Base-by-base conservation (phyloP, 2,888 invertebrate species). In the Eurois occulta region DNA sequence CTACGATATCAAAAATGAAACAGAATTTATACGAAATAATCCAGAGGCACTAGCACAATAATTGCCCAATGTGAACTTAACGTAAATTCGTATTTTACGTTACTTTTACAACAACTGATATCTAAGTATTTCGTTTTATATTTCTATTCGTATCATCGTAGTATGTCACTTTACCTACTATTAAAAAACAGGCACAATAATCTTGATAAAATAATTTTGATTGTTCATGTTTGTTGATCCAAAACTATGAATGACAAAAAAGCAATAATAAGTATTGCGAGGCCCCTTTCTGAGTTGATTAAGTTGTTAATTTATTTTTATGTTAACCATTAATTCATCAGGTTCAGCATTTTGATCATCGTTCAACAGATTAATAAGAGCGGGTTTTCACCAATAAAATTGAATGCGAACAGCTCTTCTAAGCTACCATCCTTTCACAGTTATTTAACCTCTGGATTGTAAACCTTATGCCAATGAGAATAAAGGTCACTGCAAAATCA, bases 271-370 rank as follows among this genome's bases (percentile, higher is more conserved):
- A 65, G 21, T 24, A 76, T 83, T 85, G 77, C 52, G 11, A 71
- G 3, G 32, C 72, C 74, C 60, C 55, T n/a, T 43, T 72, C 6
- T 13, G 41, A 48, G 43, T 81, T 85, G 55, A 72, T n/a, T 78
- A 81, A 78, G 32, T 65, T 81, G 52, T 77, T 72, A 60, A 86
- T 72, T 86, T 83, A 78, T 71, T 76, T 73, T 87, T 81, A 78
- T 74, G 58, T 83, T 81, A 66, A 76, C 62, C 70, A 76, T 87
- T 78, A 38, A 73, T 55, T 35, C 76, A 81, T 81, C 84, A 86
- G 84, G 84, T 80, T 66, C 84, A 77, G 46, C 74, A 75, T 79
- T 83, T 38, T 48, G 48, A 64, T 71, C 80, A 83, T 35, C 83
- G 64, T 38, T 70, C 83, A 72, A 72, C 64, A 85, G 41, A 41